phyloP scores from a whole-genome alignment of 2,113 vertebrate species.

The Zeus faber region DNA sequence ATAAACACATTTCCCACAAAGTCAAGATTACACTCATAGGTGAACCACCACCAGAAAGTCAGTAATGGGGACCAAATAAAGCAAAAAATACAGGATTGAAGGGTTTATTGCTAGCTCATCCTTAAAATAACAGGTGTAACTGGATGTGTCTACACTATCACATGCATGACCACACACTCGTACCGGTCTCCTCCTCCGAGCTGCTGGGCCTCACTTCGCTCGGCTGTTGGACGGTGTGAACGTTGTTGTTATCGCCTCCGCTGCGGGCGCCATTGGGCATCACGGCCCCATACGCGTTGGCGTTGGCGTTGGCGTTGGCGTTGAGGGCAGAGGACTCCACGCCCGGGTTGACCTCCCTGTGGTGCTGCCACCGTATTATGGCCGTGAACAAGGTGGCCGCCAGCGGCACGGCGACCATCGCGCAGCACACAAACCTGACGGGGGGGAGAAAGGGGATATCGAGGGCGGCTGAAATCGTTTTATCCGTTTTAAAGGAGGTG shows the following conservation, averaged over 20 bases:
- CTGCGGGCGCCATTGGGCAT: slow-evolving; percentile 29
- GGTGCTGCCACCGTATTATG: slow-evolving; percentile 35
- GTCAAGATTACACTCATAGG: too few species aligned
- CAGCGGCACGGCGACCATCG: slow-evolving; percentile 73
- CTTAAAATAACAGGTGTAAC: too few species aligned
- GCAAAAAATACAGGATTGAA: too few species aligned
- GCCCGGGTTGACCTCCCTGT: slow-evolving; percentile 36
- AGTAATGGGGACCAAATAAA: too few species aligned
- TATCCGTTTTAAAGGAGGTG: neutral
- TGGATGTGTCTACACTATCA: too few species aligned
- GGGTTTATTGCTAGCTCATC: too few species aligned
- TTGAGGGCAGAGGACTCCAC: slow-evolving; percentile 35
- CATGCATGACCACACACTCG: neutral
- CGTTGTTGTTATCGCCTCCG: slow-evolving; percentile 10
- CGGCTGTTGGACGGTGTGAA: slow-evolving; percentile 17
- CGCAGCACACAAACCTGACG: slow-evolving; percentile 71
- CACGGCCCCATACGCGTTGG: slow-evolving; percentile 63
- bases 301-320: neutral
- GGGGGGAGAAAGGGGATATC: slow-evolving; percentile 8
- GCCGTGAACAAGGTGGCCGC: slow-evolving; percentile 66
- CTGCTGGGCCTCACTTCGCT: slow-evolving; percentile 11
- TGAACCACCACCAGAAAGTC: too few species aligned
- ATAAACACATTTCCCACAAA: neutral
- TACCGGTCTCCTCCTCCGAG: slow-evolving; percentile 24
- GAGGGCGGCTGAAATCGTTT: neutral